Conservation (phyloP, 2,113 vertebrate genomes). For the Hystrix cristata region DNA sequence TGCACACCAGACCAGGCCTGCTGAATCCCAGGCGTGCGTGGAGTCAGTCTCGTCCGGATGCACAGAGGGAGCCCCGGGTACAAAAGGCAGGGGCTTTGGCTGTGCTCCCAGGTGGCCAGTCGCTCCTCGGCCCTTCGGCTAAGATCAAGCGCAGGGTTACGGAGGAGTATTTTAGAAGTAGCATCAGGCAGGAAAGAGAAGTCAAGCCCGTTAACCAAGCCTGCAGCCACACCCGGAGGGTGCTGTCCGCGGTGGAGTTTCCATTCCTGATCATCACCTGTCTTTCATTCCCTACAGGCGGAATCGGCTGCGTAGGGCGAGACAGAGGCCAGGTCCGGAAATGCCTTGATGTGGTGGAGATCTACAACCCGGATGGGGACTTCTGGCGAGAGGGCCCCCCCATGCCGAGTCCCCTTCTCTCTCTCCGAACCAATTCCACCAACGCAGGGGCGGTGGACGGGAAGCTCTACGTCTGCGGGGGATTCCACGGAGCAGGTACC, state of each 20-base stretch:
- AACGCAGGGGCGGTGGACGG: constrained; percentile 94
- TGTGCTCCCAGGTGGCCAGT: background rate
- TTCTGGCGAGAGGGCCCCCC: constrained; percentile 95
- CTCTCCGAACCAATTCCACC: constrained; percentile 92
- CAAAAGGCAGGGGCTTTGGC: background rate
- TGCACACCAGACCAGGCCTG: background rate
- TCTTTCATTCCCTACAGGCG: constrained; percentile 88
- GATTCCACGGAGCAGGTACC: constrained; percentile 96
- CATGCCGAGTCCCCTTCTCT: constrained; percentile 94
- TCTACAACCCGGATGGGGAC: constrained; percentile 95
- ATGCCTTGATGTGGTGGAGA: constrained; percentile 95
- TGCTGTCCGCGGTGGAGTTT: background rate
- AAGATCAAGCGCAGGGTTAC: too few relatives aligned
- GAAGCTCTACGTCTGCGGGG: constrained; percentile 97
- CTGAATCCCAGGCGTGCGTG: background rate
- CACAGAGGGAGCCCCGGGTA: background rate
- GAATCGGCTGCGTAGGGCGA: constrained; percentile 95
- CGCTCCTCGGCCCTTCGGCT: too few relatives aligned
- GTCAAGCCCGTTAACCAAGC: background rate
- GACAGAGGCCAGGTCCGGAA: constrained; percentile 96
- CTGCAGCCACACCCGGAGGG: accelerated
- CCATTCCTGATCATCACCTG: background rate
- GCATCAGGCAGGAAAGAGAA: background rate
- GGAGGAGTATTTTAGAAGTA: background rate
- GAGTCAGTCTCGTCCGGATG: background rate